A percentile compares a stretch with the other conserved stretches of the same genome.
phyloP scores from a whole-genome alignment of 2,113 vertebrate species.

The Chelonoidis abingdonii region DNA sequence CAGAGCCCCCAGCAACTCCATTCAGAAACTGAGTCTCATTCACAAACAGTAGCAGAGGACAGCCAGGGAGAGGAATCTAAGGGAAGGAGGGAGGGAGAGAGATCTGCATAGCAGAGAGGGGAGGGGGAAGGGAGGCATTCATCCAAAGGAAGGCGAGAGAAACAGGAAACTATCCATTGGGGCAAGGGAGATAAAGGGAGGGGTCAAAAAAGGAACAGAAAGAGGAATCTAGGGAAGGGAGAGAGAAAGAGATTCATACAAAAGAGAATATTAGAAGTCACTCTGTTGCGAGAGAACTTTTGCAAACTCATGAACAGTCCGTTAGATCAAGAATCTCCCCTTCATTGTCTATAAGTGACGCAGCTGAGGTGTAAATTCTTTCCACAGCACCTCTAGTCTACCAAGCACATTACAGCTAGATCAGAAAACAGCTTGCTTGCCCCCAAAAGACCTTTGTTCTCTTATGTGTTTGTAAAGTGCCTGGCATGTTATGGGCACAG shows the following conservation, averaged over 20 bases:
- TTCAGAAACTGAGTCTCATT: slow-evolving; percentile 60
- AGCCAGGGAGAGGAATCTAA: background rate
- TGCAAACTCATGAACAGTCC: background rate
- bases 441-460: background rate
- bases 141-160: slow-evolving; percentile 22
- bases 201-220: background rate
- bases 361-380: background rate
- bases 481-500: background rate
- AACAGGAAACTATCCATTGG: background rate
- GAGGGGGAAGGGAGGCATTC: background rate
- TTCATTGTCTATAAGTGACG: background rate
- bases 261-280: background rate
- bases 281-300: background rate
- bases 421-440: background rate
- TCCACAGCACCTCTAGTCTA: background rate
- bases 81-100: background rate
- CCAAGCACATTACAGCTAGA: background rate
- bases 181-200: background rate
- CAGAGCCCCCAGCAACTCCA: slow-evolving; percentile 45
- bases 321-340: no score
- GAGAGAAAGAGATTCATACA: background rate
- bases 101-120: background rate
- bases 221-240: background rate
- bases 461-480: background rate
- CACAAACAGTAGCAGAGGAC: slow-evolving; percentile 16